Conservation (phyloP, 2,113 vertebrate genomes). For the Eulemur rufifrons region DNA sequence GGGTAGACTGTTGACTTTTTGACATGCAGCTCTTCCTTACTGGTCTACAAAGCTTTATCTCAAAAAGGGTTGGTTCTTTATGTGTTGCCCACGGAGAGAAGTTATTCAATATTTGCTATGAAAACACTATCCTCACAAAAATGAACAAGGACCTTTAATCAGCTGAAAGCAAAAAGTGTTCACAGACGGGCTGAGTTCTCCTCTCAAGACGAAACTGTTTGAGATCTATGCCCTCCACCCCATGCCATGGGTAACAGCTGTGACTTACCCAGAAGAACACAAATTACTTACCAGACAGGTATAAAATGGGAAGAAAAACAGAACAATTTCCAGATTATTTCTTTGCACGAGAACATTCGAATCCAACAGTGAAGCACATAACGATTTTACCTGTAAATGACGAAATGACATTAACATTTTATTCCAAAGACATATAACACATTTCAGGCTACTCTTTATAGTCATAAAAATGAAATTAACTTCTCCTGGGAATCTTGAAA, state of each 20-base stretch:
- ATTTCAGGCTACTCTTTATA: too few species aligned
- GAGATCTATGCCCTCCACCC: rapidly evolving
- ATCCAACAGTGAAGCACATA: conserved; percentile 93
- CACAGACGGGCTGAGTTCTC: rapidly evolving
- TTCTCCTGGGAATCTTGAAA: background rate
- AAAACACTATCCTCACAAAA: background rate
- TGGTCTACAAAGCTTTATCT: background rate
- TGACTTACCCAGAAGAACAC: rapidly evolving
- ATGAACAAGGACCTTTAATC: background rate
- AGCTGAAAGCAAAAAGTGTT: rapidly evolving
- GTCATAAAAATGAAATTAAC: background rate
- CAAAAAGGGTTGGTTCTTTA: background rate
- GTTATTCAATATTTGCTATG: rapidly evolving
- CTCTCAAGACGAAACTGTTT: rapidly evolving
- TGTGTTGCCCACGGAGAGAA: rapidly evolving
- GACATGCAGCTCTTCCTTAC: rapidly evolving
- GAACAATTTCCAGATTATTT: conserved; percentile 94
- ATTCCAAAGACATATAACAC: rapidly evolving
- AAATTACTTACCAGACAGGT: conserved; percentile 88
- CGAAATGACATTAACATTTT: rapidly evolving
- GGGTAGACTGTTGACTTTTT: background rate
- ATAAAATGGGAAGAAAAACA: conserved; percentile 95
- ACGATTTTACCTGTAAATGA: conserved; percentile 87
- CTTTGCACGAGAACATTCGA: conserved; percentile 96
- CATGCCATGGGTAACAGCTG: rapidly evolving